These are phyloP conservation scores for Osmerus mordax DNA, from an alignment of 2,113 vertebrate species.

Conservation along the genomic window DNA sequence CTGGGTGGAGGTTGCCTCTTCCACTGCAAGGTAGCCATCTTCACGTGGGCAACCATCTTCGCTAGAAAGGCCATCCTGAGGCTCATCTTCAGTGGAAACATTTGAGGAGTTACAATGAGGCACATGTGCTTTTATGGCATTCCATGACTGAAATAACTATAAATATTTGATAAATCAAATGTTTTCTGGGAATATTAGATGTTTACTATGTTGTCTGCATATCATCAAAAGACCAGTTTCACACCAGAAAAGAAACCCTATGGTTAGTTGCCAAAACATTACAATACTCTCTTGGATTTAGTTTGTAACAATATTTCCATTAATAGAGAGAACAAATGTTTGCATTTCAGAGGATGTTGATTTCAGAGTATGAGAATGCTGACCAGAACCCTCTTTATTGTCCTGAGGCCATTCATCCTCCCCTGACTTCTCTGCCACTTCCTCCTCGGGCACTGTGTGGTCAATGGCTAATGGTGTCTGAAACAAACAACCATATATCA, in stretches of 20 bases:
- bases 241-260: background rate
- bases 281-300: too few species aligned
- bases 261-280: too few species aligned
- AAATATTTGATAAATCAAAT: background rate
- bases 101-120: background rate
- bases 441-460: background rate
- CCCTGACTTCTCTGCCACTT: background rate
- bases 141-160: background rate
- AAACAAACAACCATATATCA: background rate
- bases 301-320: too few species aligned
- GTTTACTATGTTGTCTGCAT: background rate
- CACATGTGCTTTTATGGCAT: background rate
- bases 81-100: constrained; percentile 15
- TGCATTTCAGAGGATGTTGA: too few species aligned
- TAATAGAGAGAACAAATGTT: too few species aligned
- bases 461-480: constrained; percentile 2
- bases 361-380: background rate
- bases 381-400: constrained; percentile 13
- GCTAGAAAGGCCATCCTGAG: constrained; percentile 10
- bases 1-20: background rate
- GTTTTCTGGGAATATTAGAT: background rate
- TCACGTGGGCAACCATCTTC: constrained; percentile 11
- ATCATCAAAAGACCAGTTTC: background rate
- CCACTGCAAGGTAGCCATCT: background rate
- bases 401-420: constrained; percentile 1